Percentiles rank a stretch among this genome's conserved stretches.
Conservation (phyloP, 1,140 invertebrate genomes). For the Leptoteleia sp. region DNA sequence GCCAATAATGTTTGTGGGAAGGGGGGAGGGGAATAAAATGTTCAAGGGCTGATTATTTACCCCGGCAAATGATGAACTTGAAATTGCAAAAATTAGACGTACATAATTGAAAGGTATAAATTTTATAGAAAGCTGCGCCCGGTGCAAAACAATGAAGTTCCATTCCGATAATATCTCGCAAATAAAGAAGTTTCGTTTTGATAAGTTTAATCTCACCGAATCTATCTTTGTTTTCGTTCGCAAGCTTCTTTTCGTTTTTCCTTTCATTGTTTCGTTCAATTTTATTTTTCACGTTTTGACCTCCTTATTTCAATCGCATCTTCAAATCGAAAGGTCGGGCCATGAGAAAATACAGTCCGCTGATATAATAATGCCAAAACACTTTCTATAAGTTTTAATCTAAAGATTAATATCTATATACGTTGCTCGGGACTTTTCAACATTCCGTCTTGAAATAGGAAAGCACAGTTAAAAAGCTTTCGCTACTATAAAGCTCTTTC, state of each 20-base stretch:
- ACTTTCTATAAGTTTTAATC: conserved; percentile 23
- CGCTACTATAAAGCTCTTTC: conserved; percentile 71
- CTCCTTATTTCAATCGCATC: conserved; percentile 50
- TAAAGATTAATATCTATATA: conserved; percentile 22
- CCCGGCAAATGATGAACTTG: not conserved
- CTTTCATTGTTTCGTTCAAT: conserved; percentile 26
- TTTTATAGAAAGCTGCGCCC: not conserved
- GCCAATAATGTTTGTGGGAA: too few species aligned
- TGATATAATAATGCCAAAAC: conserved; percentile 20
- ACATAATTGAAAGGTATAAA: not conserved
- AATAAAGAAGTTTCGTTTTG: conserved; percentile 33
- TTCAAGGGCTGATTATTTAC: too few species aligned
- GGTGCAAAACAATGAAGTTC: conserved; percentile 12
- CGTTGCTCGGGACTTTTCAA: conserved; percentile 56
- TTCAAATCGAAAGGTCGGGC: conserved; percentile 36
- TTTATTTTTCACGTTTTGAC: conserved; percentile 39
- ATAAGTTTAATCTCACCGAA: conserved; percentile 39
- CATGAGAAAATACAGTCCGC: conserved; percentile 1
- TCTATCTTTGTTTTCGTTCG: conserved; percentile 31
- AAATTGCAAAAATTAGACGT: conserved; percentile 4
- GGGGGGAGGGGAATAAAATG: too few species aligned
- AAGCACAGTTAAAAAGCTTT: conserved; percentile 72
- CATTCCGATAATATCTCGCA: conserved; percentile 15
- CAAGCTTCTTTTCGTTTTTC: conserved; percentile 16
- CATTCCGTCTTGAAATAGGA: conserved; percentile 60